phyloP scores from a whole-genome alignment of 2,797 vertebrate species.

The Eleutherodactylus coqui region DNA sequence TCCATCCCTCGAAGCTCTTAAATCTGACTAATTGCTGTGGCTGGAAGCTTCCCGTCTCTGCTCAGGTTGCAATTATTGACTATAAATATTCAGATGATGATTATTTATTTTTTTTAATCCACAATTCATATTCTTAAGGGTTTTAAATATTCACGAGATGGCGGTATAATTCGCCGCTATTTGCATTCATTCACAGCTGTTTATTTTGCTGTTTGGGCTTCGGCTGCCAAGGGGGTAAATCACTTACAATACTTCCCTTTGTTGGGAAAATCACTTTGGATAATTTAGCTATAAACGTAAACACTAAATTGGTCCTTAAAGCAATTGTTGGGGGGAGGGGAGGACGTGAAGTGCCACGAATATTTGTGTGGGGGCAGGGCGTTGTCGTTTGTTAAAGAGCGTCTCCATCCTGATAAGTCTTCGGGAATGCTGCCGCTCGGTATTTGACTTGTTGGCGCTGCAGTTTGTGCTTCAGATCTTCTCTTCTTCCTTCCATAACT shows the following conservation, averaged over 20 bases:
- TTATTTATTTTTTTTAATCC: slow-evolving; percentile 21
- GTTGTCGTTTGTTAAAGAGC: background rate
- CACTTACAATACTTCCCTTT: slow-evolving; percentile 42
- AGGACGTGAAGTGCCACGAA: background rate
- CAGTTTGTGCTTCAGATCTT: background rate
- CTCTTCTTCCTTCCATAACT: background rate
- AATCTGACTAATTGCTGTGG: slow-evolving; percentile 23
- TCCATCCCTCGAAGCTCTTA: background rate
- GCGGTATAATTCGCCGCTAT: slow-evolving; percentile 42
- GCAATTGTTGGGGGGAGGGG: background rate
- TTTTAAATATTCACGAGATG: slow-evolving; percentile 53
- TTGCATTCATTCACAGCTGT: slow-evolving; percentile 48
- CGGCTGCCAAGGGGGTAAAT: slow-evolving; percentile 53
- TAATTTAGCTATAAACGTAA: slow-evolving; percentile 46
- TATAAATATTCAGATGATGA: slow-evolving; percentile 48
- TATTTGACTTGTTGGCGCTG: background rate
- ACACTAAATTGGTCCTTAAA: slow-evolving; percentile 28
- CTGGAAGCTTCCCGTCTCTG: slow-evolving; percentile 6
- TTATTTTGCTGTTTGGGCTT: slow-evolving; percentile 48
- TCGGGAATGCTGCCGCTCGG: background rate
- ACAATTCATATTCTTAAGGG: slow-evolving; percentile 52
- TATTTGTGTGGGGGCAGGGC: background rate
- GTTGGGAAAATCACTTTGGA: slow-evolving; percentile 47
- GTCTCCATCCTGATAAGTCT: background rate
- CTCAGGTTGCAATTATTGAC: slow-evolving; percentile 34